Percentiles rank a stretch among this genome's conserved stretches.
phyloP scores from a whole-genome alignment of 2,797 vertebrate genomes.

The Rhinogobio ventralis region DNA sequence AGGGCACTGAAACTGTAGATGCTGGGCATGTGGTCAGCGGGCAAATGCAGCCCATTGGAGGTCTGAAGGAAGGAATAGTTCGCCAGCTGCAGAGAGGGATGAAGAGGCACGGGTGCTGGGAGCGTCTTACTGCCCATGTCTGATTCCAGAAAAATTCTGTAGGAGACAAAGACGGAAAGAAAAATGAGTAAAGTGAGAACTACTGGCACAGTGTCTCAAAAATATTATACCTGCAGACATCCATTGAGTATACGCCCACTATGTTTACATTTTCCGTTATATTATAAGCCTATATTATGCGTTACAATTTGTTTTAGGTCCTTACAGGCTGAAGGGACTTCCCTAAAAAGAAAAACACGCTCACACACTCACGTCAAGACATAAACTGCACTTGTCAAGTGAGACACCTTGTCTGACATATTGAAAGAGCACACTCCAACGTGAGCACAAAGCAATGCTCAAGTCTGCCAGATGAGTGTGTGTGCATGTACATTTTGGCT shows the following conservation, averaged over 20 bases:
- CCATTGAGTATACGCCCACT: background rate
- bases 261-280: slow-evolving; percentile 11
- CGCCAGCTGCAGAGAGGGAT: slow-evolving; percentile 92
- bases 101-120: slow-evolving; percentile 93
- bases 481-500: slow-evolving; percentile 55
- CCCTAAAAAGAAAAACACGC: slow-evolving; percentile 25
- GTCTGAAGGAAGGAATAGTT: slow-evolving; percentile 96
- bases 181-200: slow-evolving; percentile 2
- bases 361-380: slow-evolving; percentile 24
- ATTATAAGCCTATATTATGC: background rate
- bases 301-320: background rate
- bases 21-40: slow-evolving; percentile 89
- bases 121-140: slow-evolving; percentile 96
- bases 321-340: slow-evolving; percentile 42
- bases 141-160: slow-evolving; percentile 43
- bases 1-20: slow-evolving; percentile 95
- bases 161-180: slow-evolving; percentile 12
- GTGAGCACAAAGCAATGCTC: slow-evolving; percentile 30
- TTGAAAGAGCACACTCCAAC: slow-evolving; percentile 46
- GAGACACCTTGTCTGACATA: slow-evolving; percentile 43
- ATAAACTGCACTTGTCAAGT: slow-evolving; percentile 18
- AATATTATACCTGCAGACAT: background rate
- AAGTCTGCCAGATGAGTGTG: slow-evolving; percentile 52
- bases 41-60: slow-evolving; percentile 90
- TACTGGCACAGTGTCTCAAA: background rate